phyloP scores from a whole-genome alignment of 1,140 invertebrate genomes.

The Cotesia chilonis region DNA sequence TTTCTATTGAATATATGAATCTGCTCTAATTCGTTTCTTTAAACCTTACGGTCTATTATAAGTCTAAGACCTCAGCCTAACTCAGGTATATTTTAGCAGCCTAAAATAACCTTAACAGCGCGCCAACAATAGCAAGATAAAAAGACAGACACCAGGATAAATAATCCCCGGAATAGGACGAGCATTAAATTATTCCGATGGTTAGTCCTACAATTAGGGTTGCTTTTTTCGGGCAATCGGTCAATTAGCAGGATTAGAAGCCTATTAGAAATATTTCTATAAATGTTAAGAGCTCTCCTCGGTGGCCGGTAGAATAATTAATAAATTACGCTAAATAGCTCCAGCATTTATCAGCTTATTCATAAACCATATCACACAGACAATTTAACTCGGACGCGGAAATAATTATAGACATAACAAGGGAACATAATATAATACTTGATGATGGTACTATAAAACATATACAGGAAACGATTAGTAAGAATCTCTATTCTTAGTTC shows the following conservation, averaged over 20 bases:
- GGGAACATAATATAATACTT: neutral
- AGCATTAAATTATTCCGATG: constrained; percentile 66
- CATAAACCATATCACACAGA: neutral
- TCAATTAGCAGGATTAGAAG: constrained; percentile 65
- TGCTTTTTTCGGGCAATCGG: constrained; percentile 52
- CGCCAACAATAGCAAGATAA: constrained; percentile 32
- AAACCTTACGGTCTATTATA: too few species aligned
- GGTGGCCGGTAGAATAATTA: too few species aligned
- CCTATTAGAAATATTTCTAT: constrained; percentile 25
- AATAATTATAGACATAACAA: constrained; percentile 6
- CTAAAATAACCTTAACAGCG: too few species aligned
- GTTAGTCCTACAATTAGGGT: constrained; percentile 42
- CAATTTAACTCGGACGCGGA: constrained; percentile 1
- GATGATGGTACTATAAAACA: neutral
- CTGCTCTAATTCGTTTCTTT: too few species aligned
- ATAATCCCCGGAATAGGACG: constrained; percentile 49
- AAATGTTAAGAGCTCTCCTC: too few species aligned
- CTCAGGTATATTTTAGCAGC: too few species aligned
- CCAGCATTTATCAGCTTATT: neutral
- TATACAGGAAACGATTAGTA: constrained; percentile 19
- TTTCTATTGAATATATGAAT: too few species aligned
- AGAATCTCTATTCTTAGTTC: constrained; percentile 14
- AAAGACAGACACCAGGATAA: constrained; percentile 44
- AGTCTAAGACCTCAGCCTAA: too few species aligned
- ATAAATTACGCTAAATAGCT: too few species aligned